Conservation (phyloP, 2,888 invertebrate genomes). For the Zygaena filipendulae region DNA sequence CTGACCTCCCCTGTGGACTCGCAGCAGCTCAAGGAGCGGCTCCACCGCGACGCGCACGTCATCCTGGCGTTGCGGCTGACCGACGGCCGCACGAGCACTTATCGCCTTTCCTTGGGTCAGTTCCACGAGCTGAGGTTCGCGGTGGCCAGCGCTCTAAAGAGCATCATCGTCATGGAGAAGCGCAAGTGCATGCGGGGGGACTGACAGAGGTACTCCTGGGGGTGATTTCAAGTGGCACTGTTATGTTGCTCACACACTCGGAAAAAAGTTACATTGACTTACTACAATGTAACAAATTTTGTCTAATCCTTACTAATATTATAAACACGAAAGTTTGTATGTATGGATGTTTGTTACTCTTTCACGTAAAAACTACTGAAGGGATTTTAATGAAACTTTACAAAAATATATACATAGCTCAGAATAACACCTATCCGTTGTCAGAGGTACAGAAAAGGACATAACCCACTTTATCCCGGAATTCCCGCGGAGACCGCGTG, state of each 20-base stretch:
- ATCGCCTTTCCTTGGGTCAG: slow-evolving; percentile 34
- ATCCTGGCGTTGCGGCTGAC: slow-evolving; percentile 35
- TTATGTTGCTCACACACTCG: not conserved
- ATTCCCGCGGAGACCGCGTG: no score
- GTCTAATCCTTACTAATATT: no score
- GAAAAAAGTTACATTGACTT: no score
- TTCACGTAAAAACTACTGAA: no score
- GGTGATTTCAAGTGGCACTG: slow-evolving; percentile 12
- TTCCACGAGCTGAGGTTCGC: slow-evolving; percentile 45
- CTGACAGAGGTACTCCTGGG: slow-evolving; percentile 31
- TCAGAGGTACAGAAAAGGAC: no score
- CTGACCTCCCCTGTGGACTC: slow-evolving; percentile 21
- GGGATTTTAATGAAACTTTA: no score
- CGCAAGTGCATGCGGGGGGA: slow-evolving; percentile 49
- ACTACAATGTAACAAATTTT: no score
- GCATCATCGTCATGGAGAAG: slow-evolving; percentile 43
- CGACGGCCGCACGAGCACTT: slow-evolving; percentile 28
- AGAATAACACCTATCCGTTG: no score
- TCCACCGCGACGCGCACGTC: slow-evolving; percentile 30
- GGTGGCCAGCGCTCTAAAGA: slow-evolving; percentile 44
- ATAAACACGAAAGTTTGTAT: no score
- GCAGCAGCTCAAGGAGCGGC: slow-evolving; percentile 26
- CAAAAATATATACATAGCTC: no score
- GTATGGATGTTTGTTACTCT: no score
- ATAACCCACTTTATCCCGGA: no score